Evolutionary conservation across 1,140 invertebrate genomes (phyloP).

Genomic region (Drosophila rhopaloa): DNA sequence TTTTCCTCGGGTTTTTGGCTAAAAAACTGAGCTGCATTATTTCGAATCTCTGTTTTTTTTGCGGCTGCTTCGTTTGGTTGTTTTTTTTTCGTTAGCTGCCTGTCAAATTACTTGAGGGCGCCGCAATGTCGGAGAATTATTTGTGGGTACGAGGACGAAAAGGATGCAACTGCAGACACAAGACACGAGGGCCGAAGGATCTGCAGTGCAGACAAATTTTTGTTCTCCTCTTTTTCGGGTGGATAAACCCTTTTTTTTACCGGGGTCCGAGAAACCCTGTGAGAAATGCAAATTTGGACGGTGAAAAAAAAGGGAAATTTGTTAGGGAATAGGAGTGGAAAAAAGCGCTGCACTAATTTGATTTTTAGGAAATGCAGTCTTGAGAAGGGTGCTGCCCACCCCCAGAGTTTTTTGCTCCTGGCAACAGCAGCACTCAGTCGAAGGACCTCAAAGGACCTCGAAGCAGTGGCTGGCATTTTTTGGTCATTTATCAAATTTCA

Average conservation of each 20-base stretch:
- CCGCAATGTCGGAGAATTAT: constrained; percentile 78
- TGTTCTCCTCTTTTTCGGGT: constrained; percentile 36
- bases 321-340: constrained; percentile 59
- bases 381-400: constrained; percentile 31
- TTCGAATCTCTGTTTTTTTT: constrained; percentile 26
- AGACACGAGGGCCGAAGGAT: constrained; percentile 14
- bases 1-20: constrained; percentile 24
- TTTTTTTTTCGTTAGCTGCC: constrained; percentile 39
- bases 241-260: constrained; percentile 46
- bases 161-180: constrained; percentile 53
- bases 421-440: constrained; percentile 28
- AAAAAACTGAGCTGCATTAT: constrained; percentile 48
- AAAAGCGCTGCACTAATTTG: constrained; percentile 75
- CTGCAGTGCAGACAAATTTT: constrained; percentile 56
- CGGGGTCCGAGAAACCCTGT: constrained; percentile 33
- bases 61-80: constrained; percentile 3
- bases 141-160: constrained; percentile 63
- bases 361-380: constrained; percentile 47
- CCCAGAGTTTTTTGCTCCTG: constrained; percentile 8
- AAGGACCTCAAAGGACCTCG: constrained; percentile 19
- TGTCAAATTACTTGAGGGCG: constrained; percentile 82
- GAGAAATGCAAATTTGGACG: constrained; percentile 77
- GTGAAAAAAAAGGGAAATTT: constrained; percentile 60
- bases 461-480: constrained; percentile 51
- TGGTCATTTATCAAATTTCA: constrained; percentile 81